Evolutionary conservation across 2,113 vertebrate species (phyloP).

Genomic region (Muntiacus reevesi): DNA sequence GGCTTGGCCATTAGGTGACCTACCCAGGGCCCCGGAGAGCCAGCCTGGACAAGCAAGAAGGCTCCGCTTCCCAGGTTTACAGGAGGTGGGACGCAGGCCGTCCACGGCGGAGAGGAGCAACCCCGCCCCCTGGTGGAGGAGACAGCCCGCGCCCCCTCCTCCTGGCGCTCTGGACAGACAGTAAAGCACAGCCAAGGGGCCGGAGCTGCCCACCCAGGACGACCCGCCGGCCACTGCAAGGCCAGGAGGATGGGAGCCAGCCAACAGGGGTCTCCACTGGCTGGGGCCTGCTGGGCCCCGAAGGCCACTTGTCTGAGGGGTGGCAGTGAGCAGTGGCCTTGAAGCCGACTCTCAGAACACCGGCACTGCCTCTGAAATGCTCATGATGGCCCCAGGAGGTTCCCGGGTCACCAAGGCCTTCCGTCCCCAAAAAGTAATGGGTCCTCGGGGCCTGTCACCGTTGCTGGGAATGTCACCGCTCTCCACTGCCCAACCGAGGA

Average conservation of each 20-base stretch:
- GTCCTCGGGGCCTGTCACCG: background rate
- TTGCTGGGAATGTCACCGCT: background rate
- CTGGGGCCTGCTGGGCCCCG: accelerated
- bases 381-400: background rate
- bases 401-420: background rate
- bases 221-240: background rate
- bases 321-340: background rate
- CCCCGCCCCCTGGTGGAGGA: conserved; percentile 2
- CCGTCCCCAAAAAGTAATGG: background rate
- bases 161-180: background rate
- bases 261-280: too few relatives aligned
- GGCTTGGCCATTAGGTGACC: background rate
- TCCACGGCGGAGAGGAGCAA: background rate
- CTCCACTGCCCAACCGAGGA: accelerated
- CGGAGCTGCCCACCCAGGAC: accelerated
- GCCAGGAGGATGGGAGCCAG: background rate
- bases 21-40: background rate
- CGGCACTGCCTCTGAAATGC: background rate
- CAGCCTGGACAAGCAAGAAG: accelerated
- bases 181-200: accelerated
- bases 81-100: accelerated
- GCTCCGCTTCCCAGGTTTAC: background rate
- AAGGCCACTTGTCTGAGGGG: background rate
- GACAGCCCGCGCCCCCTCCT: background rate
- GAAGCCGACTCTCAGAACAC: background rate